phyloP scores from a whole-genome alignment of 1,140 invertebrate genomes.

The Drosophila sp. region DNA sequence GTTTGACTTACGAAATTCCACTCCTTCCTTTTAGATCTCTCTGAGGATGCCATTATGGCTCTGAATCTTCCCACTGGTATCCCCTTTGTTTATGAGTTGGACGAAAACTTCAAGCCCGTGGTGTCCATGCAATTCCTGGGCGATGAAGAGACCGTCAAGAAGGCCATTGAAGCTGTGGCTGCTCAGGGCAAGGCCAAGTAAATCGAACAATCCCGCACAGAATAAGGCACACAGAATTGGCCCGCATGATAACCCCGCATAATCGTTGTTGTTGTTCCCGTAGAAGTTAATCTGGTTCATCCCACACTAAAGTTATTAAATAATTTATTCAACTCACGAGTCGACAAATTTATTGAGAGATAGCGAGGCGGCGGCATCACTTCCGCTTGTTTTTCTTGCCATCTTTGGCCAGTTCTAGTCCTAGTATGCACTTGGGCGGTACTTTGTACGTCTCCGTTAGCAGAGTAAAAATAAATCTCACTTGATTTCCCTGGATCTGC shows the following conservation, averaged over 20 bases:
- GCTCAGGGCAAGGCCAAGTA: constrained; percentile 92
- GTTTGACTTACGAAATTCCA: not conserved
- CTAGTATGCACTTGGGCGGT: constrained; percentile 87
- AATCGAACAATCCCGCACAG: constrained; percentile 47
- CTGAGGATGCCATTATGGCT: constrained; percentile 94
- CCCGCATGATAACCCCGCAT: constrained; percentile 23
- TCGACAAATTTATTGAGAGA: not conserved
- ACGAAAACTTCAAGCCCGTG: constrained; percentile 93
- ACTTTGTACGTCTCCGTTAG: constrained; percentile 88
- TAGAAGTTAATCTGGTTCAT: constrained; percentile 63
- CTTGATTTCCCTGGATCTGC: constrained; percentile 95
- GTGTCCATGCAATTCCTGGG: constrained; percentile 96
- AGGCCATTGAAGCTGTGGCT: constrained; percentile 95
- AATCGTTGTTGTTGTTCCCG: constrained; percentile 63
- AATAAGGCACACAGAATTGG: constrained; percentile 43
- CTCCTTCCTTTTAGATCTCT: constrained; percentile 82
- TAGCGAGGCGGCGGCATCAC: not conserved
- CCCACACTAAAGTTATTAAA: constrained; percentile 67
- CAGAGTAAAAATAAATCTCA: constrained; percentile 89
- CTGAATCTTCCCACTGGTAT: constrained; percentile 97
- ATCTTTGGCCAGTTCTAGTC: constrained; percentile 87
- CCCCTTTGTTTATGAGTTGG: constrained; percentile 96
- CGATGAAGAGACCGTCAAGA: constrained; percentile 95
- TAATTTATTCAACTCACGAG: constrained; percentile 70
- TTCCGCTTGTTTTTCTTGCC: constrained; percentile 84